Evolutionary conservation across 2,797 vertebrate genomes (phyloP), one percentile per base, ranked within the genome.

Genomic region (Meda fulgida): DNA sequence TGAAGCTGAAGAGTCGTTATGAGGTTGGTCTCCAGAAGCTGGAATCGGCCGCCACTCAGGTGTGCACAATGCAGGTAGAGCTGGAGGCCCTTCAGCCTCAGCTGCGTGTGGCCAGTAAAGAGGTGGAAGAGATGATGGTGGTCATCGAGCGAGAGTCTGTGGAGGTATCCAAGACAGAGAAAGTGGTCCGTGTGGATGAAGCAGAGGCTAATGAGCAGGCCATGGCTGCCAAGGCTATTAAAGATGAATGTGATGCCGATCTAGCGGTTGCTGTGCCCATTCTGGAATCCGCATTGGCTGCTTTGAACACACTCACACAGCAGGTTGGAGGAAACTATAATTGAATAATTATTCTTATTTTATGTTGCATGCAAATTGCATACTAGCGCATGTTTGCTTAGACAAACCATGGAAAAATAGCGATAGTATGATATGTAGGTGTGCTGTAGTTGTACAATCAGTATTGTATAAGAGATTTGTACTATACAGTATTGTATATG

Each of bases 161-260:
- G 34, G 97, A 99, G 90, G 97, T 96, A 55, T 96, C 96, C 51
- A 94, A 97, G 89, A 97, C 94, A 0, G 97, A 98, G 89, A 95
- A 97, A 90, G 92, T 97, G 0, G 97, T 98, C 80, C 96, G 97
- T 89, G 91, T 92, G 46, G 97, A 99, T 34, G 97, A 98, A 89
- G 95, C 88, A 0, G 85, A 95, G 38, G 97, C 97, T 60, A 97
- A 98, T 0, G 92, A 96, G 23, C 96, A 98, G 92, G 96, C 97
- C 63, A 95, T 94, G 95, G 97, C 95, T 7, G 95, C 97, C 83
- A 97, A 97, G 91, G 96, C 96, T 79, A 98, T 98, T 90, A 98
- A 98, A 89, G 97, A 98, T 55, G 97, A 99, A 88, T 99, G 97
- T 7, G 96, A 99, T 1, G 95, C 96, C 0, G 97, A 98, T 85